These are phyloP conservation scores for Heteronetta atricapilla DNA, from an alignment of 2,113 vertebrate species.

Conservation along the genomic window DNA sequence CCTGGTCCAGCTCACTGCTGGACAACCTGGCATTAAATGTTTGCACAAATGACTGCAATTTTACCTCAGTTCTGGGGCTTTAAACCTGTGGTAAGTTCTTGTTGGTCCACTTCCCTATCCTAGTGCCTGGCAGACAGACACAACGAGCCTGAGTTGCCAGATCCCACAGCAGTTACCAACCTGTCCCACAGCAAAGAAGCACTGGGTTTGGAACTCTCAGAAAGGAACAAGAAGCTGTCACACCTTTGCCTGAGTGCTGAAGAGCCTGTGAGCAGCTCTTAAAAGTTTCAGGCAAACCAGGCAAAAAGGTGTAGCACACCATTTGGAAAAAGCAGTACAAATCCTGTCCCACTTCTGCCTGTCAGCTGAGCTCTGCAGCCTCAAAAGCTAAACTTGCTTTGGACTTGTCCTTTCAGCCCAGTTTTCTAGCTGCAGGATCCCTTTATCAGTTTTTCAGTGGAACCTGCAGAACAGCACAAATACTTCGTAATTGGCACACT, in stretches of 20 bases:
- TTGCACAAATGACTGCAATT: background rate
- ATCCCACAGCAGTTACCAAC: background rate
- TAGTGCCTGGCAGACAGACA: background rate
- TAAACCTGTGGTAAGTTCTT: background rate
- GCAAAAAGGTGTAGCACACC: background rate
- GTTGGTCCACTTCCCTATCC: background rate
- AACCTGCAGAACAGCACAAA: background rate
- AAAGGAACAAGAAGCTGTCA: background rate
- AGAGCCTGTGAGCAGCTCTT: background rate
- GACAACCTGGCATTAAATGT: background rate
- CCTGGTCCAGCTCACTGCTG: background rate
- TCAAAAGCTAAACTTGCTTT: background rate
- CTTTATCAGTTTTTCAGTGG: background rate
- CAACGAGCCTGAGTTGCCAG: rapidly evolving
- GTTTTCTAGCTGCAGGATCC: background rate
- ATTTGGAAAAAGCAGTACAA: background rate
- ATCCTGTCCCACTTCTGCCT: background rate
- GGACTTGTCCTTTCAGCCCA: background rate
- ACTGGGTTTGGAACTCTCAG: background rate
- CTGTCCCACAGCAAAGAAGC: background rate
- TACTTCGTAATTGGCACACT: rapidly evolving
- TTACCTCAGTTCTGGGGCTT: background rate
- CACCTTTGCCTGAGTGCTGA: rapidly evolving
- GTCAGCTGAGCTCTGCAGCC: background rate
- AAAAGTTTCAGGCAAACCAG: background rate